Evolutionary conservation across 2,888 invertebrate species (phyloP), one percentile per base, ranked within the genome.

Genomic region (Heliconius aoede): DNA sequence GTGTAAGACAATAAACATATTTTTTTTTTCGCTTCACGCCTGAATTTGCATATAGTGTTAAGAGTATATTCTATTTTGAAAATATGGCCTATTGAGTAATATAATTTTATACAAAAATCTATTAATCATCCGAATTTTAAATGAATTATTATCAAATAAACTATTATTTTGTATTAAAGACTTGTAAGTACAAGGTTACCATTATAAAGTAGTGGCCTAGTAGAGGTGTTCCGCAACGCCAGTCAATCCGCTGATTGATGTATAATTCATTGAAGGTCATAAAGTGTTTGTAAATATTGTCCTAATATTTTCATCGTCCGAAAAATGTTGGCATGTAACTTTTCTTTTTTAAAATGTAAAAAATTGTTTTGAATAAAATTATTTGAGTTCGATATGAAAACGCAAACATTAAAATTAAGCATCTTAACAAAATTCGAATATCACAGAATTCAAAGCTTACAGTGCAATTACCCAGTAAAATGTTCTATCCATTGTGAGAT

Each of bases 401-500:
- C 7, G 26, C 8, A 15, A 11, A 26, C n/a, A 26, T 28, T 2
- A 40, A 67, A 13, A 13, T 51, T 4, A 21, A 46, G n/a, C 21
- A 4, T 36, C 28, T 13, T 55, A 68, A 30, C 13, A 21, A 11
- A 60, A 28, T 74, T 26, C 40, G 32, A 67, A 74, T 28, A 67
- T 13, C 36, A 40, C 15, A 51, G 58, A 30, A 55, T 30, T 61
- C 40, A 46, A n/a, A 32, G 32, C 30, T 30, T 65, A 11, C 32
- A 21, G 21, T 28, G 30, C 64, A 55, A 55, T 72, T 58, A 40
- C 24, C 64, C 36, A 55, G 40, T 28, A 64, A 65, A 75, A 61
- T 28, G 75, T 18, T 62, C n/a, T 64, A 62, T 74, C 64, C 30
- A 46, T 60, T 64, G 74, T 30, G 26, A 77, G 77, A 77, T 77